phyloP scores from a whole-genome alignment of 1,140 invertebrate genomes.

The Ctenoplectra terminalis region DNA sequence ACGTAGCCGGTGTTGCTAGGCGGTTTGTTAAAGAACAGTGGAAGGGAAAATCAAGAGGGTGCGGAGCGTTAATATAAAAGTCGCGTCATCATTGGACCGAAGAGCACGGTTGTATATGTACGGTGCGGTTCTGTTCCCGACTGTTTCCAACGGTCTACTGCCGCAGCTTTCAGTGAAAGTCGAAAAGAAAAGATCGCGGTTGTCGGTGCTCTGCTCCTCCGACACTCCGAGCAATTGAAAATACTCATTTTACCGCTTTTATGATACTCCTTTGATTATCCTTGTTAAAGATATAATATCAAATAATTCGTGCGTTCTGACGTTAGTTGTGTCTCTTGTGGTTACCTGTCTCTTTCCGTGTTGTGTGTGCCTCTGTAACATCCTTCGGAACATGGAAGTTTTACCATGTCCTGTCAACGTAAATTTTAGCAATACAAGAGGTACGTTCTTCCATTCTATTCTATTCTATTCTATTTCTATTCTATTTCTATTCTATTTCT shows the following conservation, averaged over 20 bases:
- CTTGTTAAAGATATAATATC: not conserved
- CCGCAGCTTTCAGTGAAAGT: conserved; percentile 45
- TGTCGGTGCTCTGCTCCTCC: not conserved
- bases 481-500: too few species aligned
- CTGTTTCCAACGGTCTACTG: not conserved
- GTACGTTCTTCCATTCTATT: too few species aligned
- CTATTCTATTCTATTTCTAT: too few species aligned
- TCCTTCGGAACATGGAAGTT: conserved; percentile 75
- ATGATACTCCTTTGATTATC: not conserved
- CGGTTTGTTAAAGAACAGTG: conserved; percentile 67
- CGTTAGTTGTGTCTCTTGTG: not conserved
- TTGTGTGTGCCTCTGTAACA: conserved; percentile 15
- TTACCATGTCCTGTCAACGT: conserved; percentile 80
- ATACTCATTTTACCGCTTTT: too few species aligned
- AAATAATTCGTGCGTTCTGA: not conserved
- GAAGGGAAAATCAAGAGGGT: conserved; percentile 45
- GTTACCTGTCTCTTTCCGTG: not conserved
- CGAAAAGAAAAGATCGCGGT: not conserved
- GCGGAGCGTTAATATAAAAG: conserved; percentile 73
- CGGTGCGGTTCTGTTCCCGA: not conserved
- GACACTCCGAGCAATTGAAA: too few species aligned
- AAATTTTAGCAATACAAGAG: conserved; percentile 79
- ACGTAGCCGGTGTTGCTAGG: conserved; percentile 82
- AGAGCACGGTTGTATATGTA: too few species aligned
- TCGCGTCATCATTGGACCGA: conserved; percentile 69